Conservation (phyloP, 2,113 vertebrate genomes). For the Euleptes europaea region DNA sequence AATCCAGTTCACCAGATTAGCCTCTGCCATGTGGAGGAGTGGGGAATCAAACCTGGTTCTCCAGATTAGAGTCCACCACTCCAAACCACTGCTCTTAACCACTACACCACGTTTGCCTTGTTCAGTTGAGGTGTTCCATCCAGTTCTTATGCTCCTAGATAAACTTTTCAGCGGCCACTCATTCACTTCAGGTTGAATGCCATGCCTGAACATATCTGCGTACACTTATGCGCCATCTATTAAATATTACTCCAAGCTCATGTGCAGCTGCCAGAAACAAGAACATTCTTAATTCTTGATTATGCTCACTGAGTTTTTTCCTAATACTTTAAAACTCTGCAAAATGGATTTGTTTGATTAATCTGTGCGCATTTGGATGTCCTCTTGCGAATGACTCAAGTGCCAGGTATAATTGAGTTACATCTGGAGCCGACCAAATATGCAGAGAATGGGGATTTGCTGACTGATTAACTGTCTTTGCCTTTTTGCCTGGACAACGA, state of each 20-base stretch:
- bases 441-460: constrained; percentile 60
- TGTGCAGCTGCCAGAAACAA: background rate
- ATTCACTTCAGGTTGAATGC: background rate
- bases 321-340: constrained; percentile 36
- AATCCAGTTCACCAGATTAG: no score
- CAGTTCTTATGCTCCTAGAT: background rate
- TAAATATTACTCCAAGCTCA: constrained; percentile 14
- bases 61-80: no score
- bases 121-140: background rate
- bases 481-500: constrained; percentile 62
- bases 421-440: constrained; percentile 62
- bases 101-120: background rate
- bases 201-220: background rate
- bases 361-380: constrained; percentile 47
- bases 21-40: no score
- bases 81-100: no score
- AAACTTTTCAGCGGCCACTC: background rate
- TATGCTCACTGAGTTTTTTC: constrained; percentile 38
- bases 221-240: background rate
- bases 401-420: constrained; percentile 66
- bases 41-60: no score
- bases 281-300: constrained; percentile 28
- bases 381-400: constrained; percentile 63
- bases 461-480: constrained; percentile 67
- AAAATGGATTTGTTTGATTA: constrained; percentile 61